Percentiles rank a stretch among this genome's conserved stretches.
These are phyloP conservation scores for Sphenodon punctatus DNA, from an alignment of 2,797 vertebrate species.

Conservation along the genomic window DNA sequence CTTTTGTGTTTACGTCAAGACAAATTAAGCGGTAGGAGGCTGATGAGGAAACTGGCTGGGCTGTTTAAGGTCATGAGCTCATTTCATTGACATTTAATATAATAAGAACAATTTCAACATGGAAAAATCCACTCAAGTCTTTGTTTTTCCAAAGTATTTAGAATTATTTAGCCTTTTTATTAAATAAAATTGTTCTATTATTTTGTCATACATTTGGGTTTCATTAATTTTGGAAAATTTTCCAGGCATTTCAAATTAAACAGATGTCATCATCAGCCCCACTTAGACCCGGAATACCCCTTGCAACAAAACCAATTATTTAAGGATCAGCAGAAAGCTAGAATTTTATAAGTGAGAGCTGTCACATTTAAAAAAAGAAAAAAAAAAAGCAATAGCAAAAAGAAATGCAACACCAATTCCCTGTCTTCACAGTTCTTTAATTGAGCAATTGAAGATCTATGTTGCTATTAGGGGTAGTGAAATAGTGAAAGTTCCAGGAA, in stretches of 20 bases:
- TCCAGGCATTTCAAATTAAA: slow-evolving; percentile 78
- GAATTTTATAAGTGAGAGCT: slow-evolving; percentile 54
- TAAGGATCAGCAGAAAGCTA: slow-evolving; percentile 73
- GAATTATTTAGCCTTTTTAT: slow-evolving; percentile 65
- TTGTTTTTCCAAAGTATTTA: slow-evolving; percentile 68
- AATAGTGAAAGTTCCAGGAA: slow-evolving; percentile 8
- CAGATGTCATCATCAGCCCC: slow-evolving; percentile 73
- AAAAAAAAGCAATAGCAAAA: not conserved
- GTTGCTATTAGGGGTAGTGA: not conserved
- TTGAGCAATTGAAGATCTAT: not conserved
- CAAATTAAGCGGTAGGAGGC: slow-evolving; percentile 65
- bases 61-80: slow-evolving; percentile 60
- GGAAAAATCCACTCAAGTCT: slow-evolving; percentile 60
- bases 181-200: slow-evolving; percentile 75
- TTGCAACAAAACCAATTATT: slow-evolving; percentile 74
- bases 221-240: slow-evolving; percentile 76
- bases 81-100: slow-evolving; percentile 65
- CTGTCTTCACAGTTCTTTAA: slow-evolving; percentile 11
- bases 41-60: slow-evolving; percentile 63
- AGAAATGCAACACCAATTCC: slow-evolving; percentile 56
- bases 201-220: slow-evolving; percentile 73
- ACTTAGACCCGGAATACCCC: slow-evolving; percentile 75
- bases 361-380: slow-evolving; percentile 25
- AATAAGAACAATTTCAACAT: slow-evolving; percentile 68
- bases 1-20: slow-evolving; percentile 65